A percentile compares a stretch with the other conserved stretches of the same genome.
phyloP scores from a whole-genome alignment of 2,797 vertebrate species.

The Sparus aurata region DNA sequence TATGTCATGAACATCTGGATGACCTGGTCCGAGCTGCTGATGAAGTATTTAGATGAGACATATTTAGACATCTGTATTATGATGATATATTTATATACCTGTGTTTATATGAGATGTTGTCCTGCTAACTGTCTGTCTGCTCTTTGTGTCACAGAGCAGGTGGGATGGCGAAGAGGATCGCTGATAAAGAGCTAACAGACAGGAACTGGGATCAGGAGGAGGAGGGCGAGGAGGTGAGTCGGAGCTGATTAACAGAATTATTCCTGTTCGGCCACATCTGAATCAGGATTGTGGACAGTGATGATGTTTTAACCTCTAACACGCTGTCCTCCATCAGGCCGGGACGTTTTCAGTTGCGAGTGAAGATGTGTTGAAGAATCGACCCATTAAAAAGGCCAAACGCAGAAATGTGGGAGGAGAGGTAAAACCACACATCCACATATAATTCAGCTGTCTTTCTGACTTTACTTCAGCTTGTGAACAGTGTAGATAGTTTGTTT shows the following conservation, averaged over 20 bases:
- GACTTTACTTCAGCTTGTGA: not conserved
- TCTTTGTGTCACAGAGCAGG: conserved; percentile 25
- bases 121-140: not conserved
- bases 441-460: too few relatives aligned
- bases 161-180: conserved; percentile 96
- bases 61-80: too few relatives aligned
- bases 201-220: conserved; percentile 99
- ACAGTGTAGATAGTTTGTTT: too few relatives aligned
- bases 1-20: not conserved
- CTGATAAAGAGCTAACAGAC: conserved; percentile 97
- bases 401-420: conserved; percentile 88
- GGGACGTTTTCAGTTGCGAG: conserved; percentile 95
- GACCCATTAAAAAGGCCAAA: conserved; percentile 97
- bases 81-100: too few relatives aligned
- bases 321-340: conserved; percentile 81
- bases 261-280: not conserved
- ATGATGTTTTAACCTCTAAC: not conserved
- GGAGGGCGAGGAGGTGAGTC: conserved; percentile 93
- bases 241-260: not conserved
- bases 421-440: conserved; percentile 75
- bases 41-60: too few relatives aligned
- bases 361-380: conserved; percentile 93
- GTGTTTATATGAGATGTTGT: not conserved
- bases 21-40: not conserved
- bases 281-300: too few relatives aligned